These are phyloP conservation scores for Globia sparganii DNA, from an alignment of 2,888 invertebrate species.

Conservation along the genomic window DNA sequence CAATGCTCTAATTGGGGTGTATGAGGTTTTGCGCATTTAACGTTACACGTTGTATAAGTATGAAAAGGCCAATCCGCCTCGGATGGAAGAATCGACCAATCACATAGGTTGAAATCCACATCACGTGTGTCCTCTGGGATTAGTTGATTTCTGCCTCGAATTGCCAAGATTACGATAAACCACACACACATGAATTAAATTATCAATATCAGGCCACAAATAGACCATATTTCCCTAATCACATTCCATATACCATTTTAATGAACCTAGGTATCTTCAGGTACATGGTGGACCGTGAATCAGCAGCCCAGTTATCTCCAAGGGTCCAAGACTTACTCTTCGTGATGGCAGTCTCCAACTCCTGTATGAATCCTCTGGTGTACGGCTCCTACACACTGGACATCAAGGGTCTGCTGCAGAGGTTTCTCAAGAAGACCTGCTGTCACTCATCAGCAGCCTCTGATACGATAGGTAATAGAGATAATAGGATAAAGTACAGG, in stretches of 20 bases:
- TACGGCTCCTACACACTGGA: slow-evolving; percentile 93
- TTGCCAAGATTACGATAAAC: too few species aligned
- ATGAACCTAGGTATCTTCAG: slow-evolving; percentile 76
- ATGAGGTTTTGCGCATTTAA: too few species aligned
- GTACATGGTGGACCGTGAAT: slow-evolving; percentile 93
- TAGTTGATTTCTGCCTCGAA: too few species aligned
- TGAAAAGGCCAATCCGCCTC: not conserved
- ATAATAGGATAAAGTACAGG: slow-evolving; percentile 47
- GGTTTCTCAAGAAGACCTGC: slow-evolving; percentile 75
- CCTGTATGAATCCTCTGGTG: slow-evolving; percentile 95
- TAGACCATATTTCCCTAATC: not conserved
- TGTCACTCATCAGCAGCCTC: slow-evolving; percentile 78
- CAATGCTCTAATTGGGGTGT: too few species aligned
- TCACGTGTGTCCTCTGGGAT: too few species aligned
- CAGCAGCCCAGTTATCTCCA: slow-evolving; percentile 91
- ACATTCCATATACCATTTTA: not conserved
- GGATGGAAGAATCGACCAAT: too few species aligned
- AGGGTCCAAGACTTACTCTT: slow-evolving; percentile 93
- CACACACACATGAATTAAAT: not conserved
- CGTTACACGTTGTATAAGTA: not conserved
- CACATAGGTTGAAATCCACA: too few species aligned
- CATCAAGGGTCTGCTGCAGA: slow-evolving; percentile 72
- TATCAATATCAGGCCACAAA: not conserved
- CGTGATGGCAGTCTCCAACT: slow-evolving; percentile 95
- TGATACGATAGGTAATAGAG: slow-evolving; percentile 76